These are phyloP conservation scores for Talpa occidentalis DNA, from an alignment of 2,113 vertebrate genomes.

Conservation along the genomic window DNA sequence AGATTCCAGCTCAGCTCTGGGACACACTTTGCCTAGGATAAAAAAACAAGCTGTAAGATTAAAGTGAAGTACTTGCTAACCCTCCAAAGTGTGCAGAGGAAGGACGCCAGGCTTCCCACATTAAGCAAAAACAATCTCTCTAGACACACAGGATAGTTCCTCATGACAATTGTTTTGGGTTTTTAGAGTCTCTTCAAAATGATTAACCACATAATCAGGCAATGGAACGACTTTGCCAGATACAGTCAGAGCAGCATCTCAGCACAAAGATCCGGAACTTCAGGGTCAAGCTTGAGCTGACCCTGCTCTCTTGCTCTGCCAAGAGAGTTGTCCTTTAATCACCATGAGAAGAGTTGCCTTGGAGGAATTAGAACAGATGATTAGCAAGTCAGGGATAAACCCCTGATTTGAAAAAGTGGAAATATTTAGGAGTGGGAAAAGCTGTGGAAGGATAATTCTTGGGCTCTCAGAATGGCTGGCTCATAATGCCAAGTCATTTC, in stretches of 20 bases:
- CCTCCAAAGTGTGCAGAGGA: not conserved
- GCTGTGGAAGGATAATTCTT: not conserved
- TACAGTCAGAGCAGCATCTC: not conserved
- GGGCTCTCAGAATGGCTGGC: not conserved
- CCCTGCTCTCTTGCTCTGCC: rapidly evolving
- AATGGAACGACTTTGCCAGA: not conserved
- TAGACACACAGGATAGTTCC: not conserved
- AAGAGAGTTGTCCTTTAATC: not conserved
- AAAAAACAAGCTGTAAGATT: not conserved
- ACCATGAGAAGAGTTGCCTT: not conserved
- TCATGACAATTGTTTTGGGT: not conserved
- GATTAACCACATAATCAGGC: not conserved
- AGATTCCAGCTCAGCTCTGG: not conserved
- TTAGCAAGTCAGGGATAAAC: not conserved
- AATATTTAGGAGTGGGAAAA: not conserved
- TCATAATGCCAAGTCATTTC: not conserved
- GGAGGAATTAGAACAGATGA: not conserved
- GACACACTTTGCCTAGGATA: not conserved
- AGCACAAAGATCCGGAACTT: not conserved
- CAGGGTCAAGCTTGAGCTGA: not conserved
- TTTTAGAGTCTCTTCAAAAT: not conserved
- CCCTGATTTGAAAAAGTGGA: not conserved
- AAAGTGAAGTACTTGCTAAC: not conserved
- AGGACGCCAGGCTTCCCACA: not conserved
- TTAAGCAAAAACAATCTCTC: not conserved